phyloP scores from a whole-genome alignment of 2,797 vertebrate genomes.

The Peromyscus aztecus region DNA sequence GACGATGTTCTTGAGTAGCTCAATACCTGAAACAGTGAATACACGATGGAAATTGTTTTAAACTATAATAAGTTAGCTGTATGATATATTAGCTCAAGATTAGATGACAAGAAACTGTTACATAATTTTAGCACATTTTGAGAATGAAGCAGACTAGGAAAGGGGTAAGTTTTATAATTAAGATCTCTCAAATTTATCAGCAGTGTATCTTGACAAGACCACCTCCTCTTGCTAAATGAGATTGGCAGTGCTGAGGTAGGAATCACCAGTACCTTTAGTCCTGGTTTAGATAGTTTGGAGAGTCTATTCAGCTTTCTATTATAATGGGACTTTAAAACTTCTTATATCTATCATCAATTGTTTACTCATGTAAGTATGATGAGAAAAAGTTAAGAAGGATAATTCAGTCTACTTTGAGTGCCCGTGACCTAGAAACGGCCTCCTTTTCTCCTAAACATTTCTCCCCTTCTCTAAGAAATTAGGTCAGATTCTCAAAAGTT shows the following conservation, averaged over 20 bases:
- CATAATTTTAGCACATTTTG: conserved; percentile 40
- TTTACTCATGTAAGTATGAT: background rate
- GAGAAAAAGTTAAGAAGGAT: background rate
- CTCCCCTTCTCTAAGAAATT: background rate
- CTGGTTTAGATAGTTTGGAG: background rate
- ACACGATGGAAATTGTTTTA: background rate
- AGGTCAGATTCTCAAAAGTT: background rate
- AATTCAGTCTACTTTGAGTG: conserved; percentile 16
- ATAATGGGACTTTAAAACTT: background rate
- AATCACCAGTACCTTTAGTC: conserved; percentile 15
- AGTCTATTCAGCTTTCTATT: conserved; percentile 33
- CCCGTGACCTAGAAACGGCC: background rate
- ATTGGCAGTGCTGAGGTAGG: background rate
- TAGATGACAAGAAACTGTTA: background rate
- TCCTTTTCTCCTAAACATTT: conserved; percentile 19
- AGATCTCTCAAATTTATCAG: background rate
- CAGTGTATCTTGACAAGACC: background rate
- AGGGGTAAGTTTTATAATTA: background rate
- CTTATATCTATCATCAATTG: conserved; percentile 23
- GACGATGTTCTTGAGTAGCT: background rate
- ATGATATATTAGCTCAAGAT: background rate
- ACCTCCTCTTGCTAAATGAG: background rate
- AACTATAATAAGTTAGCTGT: background rate
- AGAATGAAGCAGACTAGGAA: background rate
- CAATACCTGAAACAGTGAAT: background rate